Percentiles rank a stretch among this genome's conserved stretches.
phyloP scores from a whole-genome alignment of 37 sponge, comb jelly and placozoan genomes.

The Dysidea cf. avara region DNA sequence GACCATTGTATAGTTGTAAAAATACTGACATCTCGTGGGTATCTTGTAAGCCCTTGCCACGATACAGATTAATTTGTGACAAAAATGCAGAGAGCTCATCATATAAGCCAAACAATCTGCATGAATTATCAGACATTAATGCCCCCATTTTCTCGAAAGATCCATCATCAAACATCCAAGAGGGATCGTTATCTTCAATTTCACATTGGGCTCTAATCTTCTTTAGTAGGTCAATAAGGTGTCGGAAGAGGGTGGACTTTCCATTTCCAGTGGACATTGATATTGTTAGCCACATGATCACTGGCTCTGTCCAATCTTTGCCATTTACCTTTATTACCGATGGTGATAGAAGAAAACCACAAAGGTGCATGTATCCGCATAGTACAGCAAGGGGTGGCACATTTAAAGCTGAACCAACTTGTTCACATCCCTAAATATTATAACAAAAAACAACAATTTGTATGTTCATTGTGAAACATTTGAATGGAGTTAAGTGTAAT shows the following conservation, averaged over 20 bases:
- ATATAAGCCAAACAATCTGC: conserved; percentile 33
- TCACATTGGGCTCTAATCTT: background rate
- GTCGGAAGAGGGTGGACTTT: conserved; percentile 15
- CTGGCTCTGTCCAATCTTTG: conserved; percentile 18
- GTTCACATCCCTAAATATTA: too few species aligned
- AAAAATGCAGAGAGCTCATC: conserved; percentile 48
- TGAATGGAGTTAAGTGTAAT: too few species aligned
- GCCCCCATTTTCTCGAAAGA: conserved; percentile 56
- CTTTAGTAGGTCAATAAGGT: conserved; percentile 4
- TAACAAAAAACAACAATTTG: too few species aligned
- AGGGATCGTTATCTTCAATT: background rate
- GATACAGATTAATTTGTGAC: conserved; percentile 40
- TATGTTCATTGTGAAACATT: too few species aligned
- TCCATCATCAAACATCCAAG: too few species aligned
- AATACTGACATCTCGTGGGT: conserved; percentile 42
- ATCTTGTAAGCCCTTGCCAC: conserved; percentile 4
- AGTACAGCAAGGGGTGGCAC: conserved; percentile 15
- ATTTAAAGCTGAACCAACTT: conserved; percentile 19
- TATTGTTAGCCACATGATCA: conserved; percentile 39
- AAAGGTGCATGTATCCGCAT: background rate
- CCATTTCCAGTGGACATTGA: conserved; percentile 9
- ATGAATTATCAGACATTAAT: conserved; percentile 33
- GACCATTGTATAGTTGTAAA: conserved; percentile 37
- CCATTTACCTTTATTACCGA: background rate
- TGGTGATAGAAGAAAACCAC: conserved; percentile 1